Percentiles rank a stretch among this genome's conserved stretches.
Conservation (phyloP, 2,888 invertebrate genomes). For the Scaptodrosophila latifasciaeformis region DNA sequence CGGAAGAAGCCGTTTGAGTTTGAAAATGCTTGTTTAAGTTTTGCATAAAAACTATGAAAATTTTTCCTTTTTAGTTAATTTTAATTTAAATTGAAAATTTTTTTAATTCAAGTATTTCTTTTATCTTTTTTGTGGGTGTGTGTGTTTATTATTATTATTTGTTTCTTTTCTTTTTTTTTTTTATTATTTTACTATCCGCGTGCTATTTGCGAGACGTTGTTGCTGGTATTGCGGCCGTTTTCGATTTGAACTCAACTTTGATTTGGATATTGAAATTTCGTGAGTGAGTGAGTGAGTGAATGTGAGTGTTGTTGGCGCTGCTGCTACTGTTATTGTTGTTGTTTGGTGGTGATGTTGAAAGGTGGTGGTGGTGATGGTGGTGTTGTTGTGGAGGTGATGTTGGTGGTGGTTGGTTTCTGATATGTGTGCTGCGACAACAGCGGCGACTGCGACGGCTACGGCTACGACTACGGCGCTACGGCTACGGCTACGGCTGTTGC, state of each 20-base stretch:
- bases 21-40: too few species aligned
- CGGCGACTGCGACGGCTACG: constrained; percentile 20
- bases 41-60: not conserved
- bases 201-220: constrained; percentile 68
- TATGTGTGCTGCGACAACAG: constrained; percentile 43
- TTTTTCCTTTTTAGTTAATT: too few species aligned
- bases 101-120: not conserved
- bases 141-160: not conserved
- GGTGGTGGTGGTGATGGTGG: not conserved
- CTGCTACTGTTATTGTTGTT: constrained; percentile 3
- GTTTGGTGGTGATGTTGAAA: too few species aligned
- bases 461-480: constrained; percentile 16
- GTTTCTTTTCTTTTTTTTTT: constrained; percentile 17
- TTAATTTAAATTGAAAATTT: not conserved
- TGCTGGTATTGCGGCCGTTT: constrained; percentile 72
- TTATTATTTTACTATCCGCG: constrained; percentile 37
- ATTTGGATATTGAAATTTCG: constrained; percentile 71
- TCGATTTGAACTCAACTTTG: constrained; percentile 73
- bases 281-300: constrained; percentile 33
- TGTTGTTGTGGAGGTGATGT: not conserved
- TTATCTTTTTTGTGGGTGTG: not conserved
- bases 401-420: constrained; percentile 17
- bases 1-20: constrained; percentile 27
- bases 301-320: constrained; percentile 15
- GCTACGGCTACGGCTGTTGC: constrained; percentile 23